Evolutionary conservation across 2,888 invertebrate species (phyloP).

Genomic region (Chrysomela aeneicollis): DNA sequence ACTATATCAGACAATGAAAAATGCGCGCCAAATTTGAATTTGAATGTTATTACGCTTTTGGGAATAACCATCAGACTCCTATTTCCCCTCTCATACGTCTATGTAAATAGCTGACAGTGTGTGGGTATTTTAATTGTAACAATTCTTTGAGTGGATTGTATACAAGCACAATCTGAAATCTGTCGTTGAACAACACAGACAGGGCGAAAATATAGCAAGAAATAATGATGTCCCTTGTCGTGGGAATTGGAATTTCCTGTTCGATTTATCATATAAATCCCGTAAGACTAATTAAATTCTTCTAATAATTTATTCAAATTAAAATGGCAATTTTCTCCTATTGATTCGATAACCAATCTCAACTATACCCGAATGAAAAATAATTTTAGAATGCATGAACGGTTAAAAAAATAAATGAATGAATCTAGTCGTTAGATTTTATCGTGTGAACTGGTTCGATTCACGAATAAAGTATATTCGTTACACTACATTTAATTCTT

Average conservation of each 20-base stretch:
- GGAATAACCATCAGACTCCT: no score
- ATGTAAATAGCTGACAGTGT: no score
- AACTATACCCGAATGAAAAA: constrained; percentile 33
- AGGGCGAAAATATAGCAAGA: neutral
- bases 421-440: constrained; percentile 37
- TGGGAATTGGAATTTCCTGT: constrained; percentile 37
- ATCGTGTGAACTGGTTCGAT: constrained; percentile 38
- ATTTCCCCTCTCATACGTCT: no score
- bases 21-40: no score
- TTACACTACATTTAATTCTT: constrained; percentile 9
- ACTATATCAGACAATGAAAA: no score
- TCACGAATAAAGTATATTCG: constrained; percentile 17
- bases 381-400: constrained; percentile 35
- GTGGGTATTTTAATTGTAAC: no score
- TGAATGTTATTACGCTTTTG: no score
- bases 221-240: constrained; percentile 32
- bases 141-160: no score
- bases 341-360: constrained; percentile 34
- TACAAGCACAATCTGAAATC: no score
- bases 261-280: constrained; percentile 27
- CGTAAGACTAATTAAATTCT: constrained; percentile 35
- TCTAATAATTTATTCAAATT: constrained; percentile 42
- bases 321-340: constrained; percentile 39
- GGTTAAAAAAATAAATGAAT: constrained; percentile 32
- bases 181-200: neutral